A percentile compares a stretch with the other conserved stretches of the same genome.
Conservation (phyloP, 2,888 invertebrate species). For the Empis stercorea region DNA sequence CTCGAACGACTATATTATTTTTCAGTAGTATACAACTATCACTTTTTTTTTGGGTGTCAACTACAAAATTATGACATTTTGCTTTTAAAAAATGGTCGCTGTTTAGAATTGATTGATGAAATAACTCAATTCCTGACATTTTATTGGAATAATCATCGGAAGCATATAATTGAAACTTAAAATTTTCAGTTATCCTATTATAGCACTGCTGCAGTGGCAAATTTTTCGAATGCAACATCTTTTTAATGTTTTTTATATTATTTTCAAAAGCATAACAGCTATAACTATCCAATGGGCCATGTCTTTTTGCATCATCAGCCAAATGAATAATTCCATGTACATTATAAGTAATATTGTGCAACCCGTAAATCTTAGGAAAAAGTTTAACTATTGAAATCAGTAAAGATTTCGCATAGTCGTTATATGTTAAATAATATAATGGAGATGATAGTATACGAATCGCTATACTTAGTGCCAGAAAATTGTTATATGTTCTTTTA, state of each 20-base stretch:
- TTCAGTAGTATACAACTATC: background rate
- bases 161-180: background rate
- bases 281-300: conserved; percentile 13
- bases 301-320: conserved; percentile 9
- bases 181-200: background rate
- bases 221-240: conserved; percentile 26
- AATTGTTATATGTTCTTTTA: background rate
- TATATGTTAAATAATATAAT: background rate
- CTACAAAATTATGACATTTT: background rate
- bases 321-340: conserved; percentile 10
- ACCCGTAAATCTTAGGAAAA: conserved; percentile 1
- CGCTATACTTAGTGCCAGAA: background rate
- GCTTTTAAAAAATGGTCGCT: background rate
- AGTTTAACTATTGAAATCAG: background rate
- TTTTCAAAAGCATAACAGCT: conserved; percentile 12
- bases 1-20: background rate
- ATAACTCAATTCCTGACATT: background rate
- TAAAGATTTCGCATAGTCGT: background rate
- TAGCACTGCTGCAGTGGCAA: conserved; percentile 21
- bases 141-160: background rate
- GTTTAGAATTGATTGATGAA: background rate
- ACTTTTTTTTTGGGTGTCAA: background rate
- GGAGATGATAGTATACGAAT: background rate
- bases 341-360: conserved; percentile 3
- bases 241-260: conserved; percentile 11